Percentiles rank a stretch among this genome's conserved stretches.
These are phyloP conservation scores for Geophilus truncorum DNA, from an alignment of 2,888 invertebrate genomes.

Conservation along the genomic window DNA sequence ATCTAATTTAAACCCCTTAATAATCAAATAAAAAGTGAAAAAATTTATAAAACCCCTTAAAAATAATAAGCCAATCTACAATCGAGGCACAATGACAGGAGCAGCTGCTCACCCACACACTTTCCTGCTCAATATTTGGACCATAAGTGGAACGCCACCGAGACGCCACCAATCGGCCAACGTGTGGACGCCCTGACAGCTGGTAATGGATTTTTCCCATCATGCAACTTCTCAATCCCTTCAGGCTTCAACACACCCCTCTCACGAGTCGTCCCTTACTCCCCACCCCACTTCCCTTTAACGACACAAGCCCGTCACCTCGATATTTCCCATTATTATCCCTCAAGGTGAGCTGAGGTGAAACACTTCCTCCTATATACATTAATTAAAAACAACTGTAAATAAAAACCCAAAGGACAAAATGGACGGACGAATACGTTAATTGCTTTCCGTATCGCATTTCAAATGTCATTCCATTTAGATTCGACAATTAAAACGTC, in stretches of 20 bases:
- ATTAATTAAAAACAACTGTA: background rate
- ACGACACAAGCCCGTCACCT: background rate
- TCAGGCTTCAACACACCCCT: background rate
- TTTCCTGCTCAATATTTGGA: conserved; percentile 10
- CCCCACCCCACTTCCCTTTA: background rate
- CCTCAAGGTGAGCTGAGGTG: background rate
- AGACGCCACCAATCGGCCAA: conserved; percentile 10
- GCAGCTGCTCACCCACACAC: background rate
- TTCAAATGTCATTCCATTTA: background rate
- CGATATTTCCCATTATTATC: background rate
- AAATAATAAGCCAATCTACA: background rate
- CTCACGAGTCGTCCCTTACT: background rate
- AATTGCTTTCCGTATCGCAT: background rate
- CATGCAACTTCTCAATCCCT: conserved; percentile 5
- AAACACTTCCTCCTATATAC: background rate
- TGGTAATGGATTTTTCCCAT: conserved; percentile 10
- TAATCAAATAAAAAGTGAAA: background rate
- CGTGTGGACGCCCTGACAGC: background rate
- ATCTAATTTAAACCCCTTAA: background rate
- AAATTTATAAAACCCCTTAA: background rate
- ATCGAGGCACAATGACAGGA: background rate
- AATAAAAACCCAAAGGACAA: background rate
- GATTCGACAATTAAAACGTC: background rate
- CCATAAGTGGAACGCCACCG: background rate
- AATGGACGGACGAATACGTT: background rate